Evolutionary conservation across 1,140 invertebrate species (phyloP), one percentile per base, ranked within the genome.

Genomic region (Dendroctonus ponderosae): DNA sequence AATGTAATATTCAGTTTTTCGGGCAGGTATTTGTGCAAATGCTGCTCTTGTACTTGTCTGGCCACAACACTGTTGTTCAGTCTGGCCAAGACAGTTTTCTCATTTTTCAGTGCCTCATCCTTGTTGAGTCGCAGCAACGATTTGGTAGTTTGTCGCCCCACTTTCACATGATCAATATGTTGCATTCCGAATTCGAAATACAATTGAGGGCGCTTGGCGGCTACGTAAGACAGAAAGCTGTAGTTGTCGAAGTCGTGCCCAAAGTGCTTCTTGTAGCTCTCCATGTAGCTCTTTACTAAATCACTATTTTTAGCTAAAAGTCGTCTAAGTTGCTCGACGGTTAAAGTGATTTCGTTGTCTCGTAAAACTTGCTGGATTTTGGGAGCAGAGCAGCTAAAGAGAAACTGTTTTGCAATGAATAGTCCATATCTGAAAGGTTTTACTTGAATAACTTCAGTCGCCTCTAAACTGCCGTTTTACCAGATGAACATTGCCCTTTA

Each of bases 401-500:
- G 26, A 11, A 65, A 41, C 7, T 57, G 52, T 12, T 65, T 5
- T 37, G 62, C 53, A 14, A 57, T 26, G 42, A 48, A 54, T 6
- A 57, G n/a, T 5, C 62, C 62, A 65, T 65, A 65, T 50, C 62
- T 65, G n/a, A 54, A 65, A 65, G 11, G 11, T 39, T 12, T 41
- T 40, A 9, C n/a, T n/a, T n/a, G n/a, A n/a, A n/a, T 57, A 57
- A 39, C 0, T 57, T 38, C 12, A 11, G 41, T 9, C 41, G 26
- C 26, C 50, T 15, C 26, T 26, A 26, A 26, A 26, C 26, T 26
- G 1, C 3, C 26, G 3, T 26, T 26, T 26, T 26, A 26, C 3
- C 1, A 26, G 26, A 26, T 26, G 26, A 26, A 3, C 26, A 26
- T 26, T 26, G 26, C 49, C 0, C 39, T 38, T 60, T 62, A 63